These are phyloP conservation scores for Platanista minor DNA, from an alignment of 2,113 vertebrate species.

Conservation along the genomic window DNA sequence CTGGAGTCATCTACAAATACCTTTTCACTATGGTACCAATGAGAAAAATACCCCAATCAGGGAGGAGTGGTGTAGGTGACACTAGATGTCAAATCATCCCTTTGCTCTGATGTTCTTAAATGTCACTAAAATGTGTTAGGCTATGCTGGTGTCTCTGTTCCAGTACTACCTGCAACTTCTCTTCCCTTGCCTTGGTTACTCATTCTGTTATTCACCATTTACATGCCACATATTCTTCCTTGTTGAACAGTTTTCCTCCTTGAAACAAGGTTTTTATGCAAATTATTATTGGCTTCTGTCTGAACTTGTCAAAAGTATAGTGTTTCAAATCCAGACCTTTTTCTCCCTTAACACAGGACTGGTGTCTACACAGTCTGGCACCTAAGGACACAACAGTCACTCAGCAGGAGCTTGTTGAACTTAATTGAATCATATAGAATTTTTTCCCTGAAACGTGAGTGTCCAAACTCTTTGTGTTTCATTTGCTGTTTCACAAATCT, in stretches of 20 bases:
- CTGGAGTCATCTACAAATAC: not conserved
- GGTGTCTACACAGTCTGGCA: not conserved
- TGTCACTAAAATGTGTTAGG: not conserved
- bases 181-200: not conserved
- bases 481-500: not conserved
- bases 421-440: not conserved
- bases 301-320: not conserved
- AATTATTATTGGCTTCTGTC: not conserved
- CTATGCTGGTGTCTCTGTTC: not conserved
- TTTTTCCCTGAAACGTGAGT: not conserved
- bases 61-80: not conserved
- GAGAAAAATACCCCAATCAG: not conserved
- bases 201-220: not conserved
- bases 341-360: not conserved
- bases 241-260: not conserved
- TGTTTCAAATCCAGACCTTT: not conserved
- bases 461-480: not conserved
- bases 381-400: not conserved
- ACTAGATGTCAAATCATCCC: not conserved
- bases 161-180: not conserved
- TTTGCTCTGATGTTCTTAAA: not conserved
- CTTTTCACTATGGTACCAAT: not conserved
- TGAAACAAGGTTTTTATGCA: not conserved
- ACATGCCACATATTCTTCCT: not conserved
- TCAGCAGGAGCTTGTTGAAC: not conserved